Conservation (phyloP, 2,113 vertebrate species). For the Aptenodytes forsteri region DNA sequence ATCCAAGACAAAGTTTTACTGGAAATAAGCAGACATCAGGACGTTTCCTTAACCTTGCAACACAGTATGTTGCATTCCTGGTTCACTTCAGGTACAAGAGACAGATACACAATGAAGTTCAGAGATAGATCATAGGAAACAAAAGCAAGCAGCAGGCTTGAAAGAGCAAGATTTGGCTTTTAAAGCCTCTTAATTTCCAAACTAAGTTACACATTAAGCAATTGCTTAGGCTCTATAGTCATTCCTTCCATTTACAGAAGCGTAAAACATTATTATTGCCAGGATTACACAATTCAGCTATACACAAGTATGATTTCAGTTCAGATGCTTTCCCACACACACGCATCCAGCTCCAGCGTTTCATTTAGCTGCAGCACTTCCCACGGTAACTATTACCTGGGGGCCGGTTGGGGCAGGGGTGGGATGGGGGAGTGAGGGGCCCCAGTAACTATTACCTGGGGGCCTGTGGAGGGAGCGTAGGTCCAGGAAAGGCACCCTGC, state of each 20-base stretch:
- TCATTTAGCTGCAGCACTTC: background rate
- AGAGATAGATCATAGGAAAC: background rate
- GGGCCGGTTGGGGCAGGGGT: background rate
- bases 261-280: background rate
- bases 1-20: background rate
- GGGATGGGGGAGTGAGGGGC: background rate
- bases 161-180: background rate
- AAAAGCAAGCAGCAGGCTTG: background rate
- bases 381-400: background rate
- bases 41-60: background rate
- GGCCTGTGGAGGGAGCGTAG: too few species aligned
- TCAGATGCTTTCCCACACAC: too few species aligned
- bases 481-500: background rate
- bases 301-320: accelerated
- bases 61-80: too few species aligned
- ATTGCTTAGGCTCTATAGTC: too few species aligned
- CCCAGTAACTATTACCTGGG: too few species aligned
- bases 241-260: background rate
- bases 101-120: background rate
- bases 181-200: background rate
- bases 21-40: background rate
- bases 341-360: background rate
- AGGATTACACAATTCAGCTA: background rate
- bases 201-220: background rate
- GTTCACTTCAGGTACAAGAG: background rate